Evolutionary conservation across 2,888 invertebrate species (phyloP), one percentile per base, ranked within the genome.

Genomic region (Drosophila lutescens): DNA sequence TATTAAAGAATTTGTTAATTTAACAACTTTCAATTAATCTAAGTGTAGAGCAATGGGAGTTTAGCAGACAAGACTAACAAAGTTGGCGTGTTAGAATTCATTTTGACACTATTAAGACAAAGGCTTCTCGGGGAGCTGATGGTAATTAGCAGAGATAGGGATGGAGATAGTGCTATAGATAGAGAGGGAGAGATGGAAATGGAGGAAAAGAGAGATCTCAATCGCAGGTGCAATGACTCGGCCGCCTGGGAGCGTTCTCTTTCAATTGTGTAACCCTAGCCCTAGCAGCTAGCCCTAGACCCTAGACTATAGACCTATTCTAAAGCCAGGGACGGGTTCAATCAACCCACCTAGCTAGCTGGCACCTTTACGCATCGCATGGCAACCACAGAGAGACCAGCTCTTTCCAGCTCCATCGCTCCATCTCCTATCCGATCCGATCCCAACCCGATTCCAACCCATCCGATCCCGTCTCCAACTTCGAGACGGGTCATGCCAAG

Each of bases 361-460:
- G 72, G 83, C 90, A 90, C 90, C 90, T 90, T 90, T 89, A 90
- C 90, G 90, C 90, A 90, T 89, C 90, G 90, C 90, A 90, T 89
- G 89, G 85, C 79, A 78, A 63, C 61, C 68, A 67, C 63, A 47
- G 58, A 59, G 62, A 63, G 44, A 44, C 44, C 59, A 38, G 51
- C 32, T 49, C 69, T 55, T 55, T 23, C 46, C 51, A 60, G 50
- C 68, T 26, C 26, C 15, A 40, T 26, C 17, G 23, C 46, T 46
- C 26, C 46, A 30, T 46, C 47, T 30, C 30, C 30, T 5, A 30
- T 15, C 47, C 47, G 30, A 41, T 41, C 40, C 40, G 9, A 26
- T 8, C 20, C 20, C 20, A 20, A 20, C 20, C 20, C 20, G 20
- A 20, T 20, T 20, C 20, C 20, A 20, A 3, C 20, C 20, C 20